Conservation (phyloP, 2,113 vertebrate species). For the Formicarius rufipectus region DNA sequence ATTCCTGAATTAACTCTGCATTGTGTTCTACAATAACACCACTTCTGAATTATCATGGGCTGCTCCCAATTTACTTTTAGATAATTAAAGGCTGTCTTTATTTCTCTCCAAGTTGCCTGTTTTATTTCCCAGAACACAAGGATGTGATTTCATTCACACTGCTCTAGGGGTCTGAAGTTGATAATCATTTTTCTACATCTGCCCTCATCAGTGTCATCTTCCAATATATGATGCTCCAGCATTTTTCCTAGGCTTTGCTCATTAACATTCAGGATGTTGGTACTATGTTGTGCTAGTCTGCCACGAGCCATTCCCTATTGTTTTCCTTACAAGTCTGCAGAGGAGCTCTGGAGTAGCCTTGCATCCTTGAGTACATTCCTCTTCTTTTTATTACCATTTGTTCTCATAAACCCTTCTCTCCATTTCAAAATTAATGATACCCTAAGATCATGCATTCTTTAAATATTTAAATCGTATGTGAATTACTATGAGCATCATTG, state of each 20-base stretch:
- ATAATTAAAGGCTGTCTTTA: slow-evolving; percentile 83
- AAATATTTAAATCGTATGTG: neutral
- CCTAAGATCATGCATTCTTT: neutral
- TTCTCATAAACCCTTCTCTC: neutral
- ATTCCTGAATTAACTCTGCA: slow-evolving; percentile 80
- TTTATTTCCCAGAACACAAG: slow-evolving; percentile 80
- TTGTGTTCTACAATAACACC: slow-evolving; percentile 75
- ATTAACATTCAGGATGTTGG: slow-evolving; percentile 56
- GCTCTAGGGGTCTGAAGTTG: slow-evolving; percentile 77
- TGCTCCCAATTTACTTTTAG: slow-evolving; percentile 80
- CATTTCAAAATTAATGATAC: neutral
- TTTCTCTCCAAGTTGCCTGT: slow-evolving; percentile 71
- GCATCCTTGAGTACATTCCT: slow-evolving; percentile 3
- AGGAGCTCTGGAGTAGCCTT: slow-evolving; percentile 25
- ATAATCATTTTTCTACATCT: slow-evolving; percentile 78
- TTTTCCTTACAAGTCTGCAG: slow-evolving; percentile 41
- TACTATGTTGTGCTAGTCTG: slow-evolving; percentile 17
- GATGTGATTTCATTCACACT: slow-evolving; percentile 73
- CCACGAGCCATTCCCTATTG: slow-evolving; percentile 30
- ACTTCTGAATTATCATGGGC: slow-evolving; percentile 76
- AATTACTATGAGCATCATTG: neutral
- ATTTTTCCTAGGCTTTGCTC: slow-evolving; percentile 41
- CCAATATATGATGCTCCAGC: slow-evolving; percentile 34
- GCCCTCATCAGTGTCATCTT: slow-evolving; percentile 67
- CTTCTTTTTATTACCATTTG: neutral